Percentiles rank a stretch among this genome's conserved stretches.
Conservation (phyloP, 2,888 invertebrate species). For the Ramazzottius varieornatus region DNA sequence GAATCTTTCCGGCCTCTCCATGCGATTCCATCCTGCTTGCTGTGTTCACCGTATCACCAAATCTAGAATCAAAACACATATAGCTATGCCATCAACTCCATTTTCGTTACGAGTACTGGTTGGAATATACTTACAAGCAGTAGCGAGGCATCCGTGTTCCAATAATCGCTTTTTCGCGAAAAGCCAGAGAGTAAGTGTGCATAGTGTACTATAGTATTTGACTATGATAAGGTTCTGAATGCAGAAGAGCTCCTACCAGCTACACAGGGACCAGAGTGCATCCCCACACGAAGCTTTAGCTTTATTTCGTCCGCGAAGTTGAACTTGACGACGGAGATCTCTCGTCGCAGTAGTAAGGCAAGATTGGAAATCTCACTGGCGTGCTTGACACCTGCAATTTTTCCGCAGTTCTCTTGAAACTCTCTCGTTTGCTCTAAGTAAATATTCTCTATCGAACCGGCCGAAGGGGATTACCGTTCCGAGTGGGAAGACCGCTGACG, state of each 20-base stretch:
- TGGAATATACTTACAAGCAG: not conserved
- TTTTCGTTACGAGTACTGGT: too few species aligned
- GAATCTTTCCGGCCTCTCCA: not conserved
- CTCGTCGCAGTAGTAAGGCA: not conserved
- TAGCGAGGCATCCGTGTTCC: not conserved
- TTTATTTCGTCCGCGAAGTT: not conserved
- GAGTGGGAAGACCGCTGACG: not conserved
- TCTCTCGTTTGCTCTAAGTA: too few species aligned
- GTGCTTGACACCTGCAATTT: too few species aligned
- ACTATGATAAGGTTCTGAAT: too few species aligned
- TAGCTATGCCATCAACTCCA: too few species aligned
- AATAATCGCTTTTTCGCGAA: too few species aligned
- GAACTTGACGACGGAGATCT: not conserved
- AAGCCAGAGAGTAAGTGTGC: too few species aligned
- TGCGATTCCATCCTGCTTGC: not conserved
- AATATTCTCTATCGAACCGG: too few species aligned
- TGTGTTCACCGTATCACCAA: conserved; percentile 2
- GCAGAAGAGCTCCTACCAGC: too few species aligned
- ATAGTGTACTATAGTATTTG: too few species aligned
- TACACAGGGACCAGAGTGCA: not conserved
- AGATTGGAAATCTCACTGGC: not conserved
- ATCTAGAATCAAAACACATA: not conserved
- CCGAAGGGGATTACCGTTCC: not conserved
- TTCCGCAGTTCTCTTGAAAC: too few species aligned
- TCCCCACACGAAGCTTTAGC: not conserved